Evolutionary conservation across 2,113 vertebrate species (phyloP), one percentile per base, ranked within the genome.

Genomic region (Naja naja): DNA sequence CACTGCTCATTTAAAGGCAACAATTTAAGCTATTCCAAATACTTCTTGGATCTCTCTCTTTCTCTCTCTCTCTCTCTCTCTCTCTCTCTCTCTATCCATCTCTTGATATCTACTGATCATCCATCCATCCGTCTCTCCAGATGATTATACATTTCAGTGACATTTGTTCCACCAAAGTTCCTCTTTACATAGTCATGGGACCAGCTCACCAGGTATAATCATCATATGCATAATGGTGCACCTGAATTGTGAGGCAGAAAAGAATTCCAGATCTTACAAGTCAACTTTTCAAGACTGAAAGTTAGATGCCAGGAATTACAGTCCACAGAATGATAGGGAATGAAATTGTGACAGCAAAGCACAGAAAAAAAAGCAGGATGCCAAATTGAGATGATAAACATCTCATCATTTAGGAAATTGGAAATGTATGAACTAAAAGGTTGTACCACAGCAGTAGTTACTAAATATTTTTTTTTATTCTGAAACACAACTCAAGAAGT

Each of bases 21-120:
- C 39, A 54, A 43, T 0, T 60, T 0, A 0, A 74, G 6, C 30
- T 89, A 30, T 49, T 92, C 8, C 39, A 60, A 86, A 39, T 16
- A 95, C 58, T 4, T 0, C 0, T 87, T 8, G 93, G 12, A 18
- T 18, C 53, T 8, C 55, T 8, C 7, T 9, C 56, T 25, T 8
- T 3, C 56, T 55, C 0, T 55, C 18, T 55, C 0, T 55, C 54
- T 55, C 0, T 22, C 54, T 22, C 1, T 54, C 53, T 49, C 7
- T 9, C 16, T 47, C 47, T 53, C 0, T 53, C 1, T 3, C 11
- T 53, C 16, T 4, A 3, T 20, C 18, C 20, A 2, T 56, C 55
- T n/a, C n/a, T n/a, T n/a, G n/a, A n/a, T n/a, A n/a, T n/a, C n/a
- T n/a, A n/a, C n/a, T n/a, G n/a, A n/a, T 45, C 45, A 47, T 47